Evolutionary conservation across 2,797 vertebrate species (phyloP), one percentile per base, ranked within the genome.

Genomic region (Tragelaphus eurycerus): DNA sequence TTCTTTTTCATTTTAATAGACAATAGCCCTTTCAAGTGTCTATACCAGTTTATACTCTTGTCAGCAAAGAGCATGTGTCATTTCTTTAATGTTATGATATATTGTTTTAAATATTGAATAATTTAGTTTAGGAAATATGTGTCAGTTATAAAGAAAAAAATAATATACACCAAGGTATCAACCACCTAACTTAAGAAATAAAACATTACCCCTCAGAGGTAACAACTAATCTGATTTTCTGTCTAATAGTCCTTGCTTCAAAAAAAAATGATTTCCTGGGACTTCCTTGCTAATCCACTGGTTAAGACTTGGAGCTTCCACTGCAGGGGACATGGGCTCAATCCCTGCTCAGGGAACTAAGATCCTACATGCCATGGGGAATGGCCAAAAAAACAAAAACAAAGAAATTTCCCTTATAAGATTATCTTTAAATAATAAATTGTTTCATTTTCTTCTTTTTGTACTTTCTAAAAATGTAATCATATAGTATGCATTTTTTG

Each of bases 1-100:
- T 83, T 83, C 60, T 71, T 85, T 91, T 90, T 93, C 71, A 84
- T 94, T 89, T 93, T 89, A 95, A 71, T 71, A 90, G 54, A 95
- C 27, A 67, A 6, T 59, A 86, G 7, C 38, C 34, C 52, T 89
- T 34, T 85, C 50, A 76, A 94, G 54, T 84, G 71, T 82, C 21
- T 60, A 6, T 34, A 52, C n/a, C 5, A 50, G 89, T 54, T 48
- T 59, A 81, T 57, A 87, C 31, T 88, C 52, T 6, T 59, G 25
- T 34, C n/a, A 93, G 11, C 10, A 94, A 76, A 55, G 6, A 82
- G 29, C 60, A 76, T 54, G 21, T 34, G 23, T 25, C 84, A 78
- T 21, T 96, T 94, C 27, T 89, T 81, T 86, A 21, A 76, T 94
- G 50, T 46, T 90, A 38, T 54, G 60, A 38, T 93, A 55, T 57